Base-by-base conservation (phyloP, 2,888 invertebrate genomes). In the Ariolimax columbianus region DNA sequence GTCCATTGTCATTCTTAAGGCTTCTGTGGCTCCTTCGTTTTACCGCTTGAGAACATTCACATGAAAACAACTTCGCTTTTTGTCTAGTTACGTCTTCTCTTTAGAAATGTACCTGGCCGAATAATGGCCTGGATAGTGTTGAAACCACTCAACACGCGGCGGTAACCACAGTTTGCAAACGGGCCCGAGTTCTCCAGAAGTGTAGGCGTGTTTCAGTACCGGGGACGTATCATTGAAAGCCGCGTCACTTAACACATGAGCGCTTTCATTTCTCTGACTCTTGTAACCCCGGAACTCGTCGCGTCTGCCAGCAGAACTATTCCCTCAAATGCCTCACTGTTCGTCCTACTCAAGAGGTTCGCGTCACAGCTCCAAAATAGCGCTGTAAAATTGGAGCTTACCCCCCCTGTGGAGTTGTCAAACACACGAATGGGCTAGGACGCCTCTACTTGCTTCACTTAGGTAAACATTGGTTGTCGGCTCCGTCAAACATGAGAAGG, bases 381-480 rank as follows among this genome's bases (percentile, higher is more conserved):
- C 59, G n/a, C 78, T 78, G 59, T 36, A 63, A 78, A 78, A 78
- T 78, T 78, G 78, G n/a, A 30, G 77, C 63, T 63, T 38, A 38
- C 11, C n/a, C 2, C 40, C 33, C 79, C 79, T 14, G 63, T 30
- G 38, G 79, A 23, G 79, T 66, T 43, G 0, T 68, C 68, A 79
- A 79, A 79, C 68, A 79, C 59, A 30, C 17, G 66, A 6, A 43
- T n/a, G 43, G 66, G 66, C 40, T 79, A 66, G 0, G 9, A 36
- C 0, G 47, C 11, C 43, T 79, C 30, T 68, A 43, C 43, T 43
- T 30, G 30, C n/a, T 68, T 79, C 43, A 30, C 79, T 59, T 79
- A 55, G 43, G 79, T 79, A 79, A 79, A 79, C 79, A 79, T 33
- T 66, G 9, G 33, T 30, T 66, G 9, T 40, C n/a, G 33, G 43